Conservation (phyloP, 2,888 invertebrate species). For the Drosophila quinaria region DNA sequence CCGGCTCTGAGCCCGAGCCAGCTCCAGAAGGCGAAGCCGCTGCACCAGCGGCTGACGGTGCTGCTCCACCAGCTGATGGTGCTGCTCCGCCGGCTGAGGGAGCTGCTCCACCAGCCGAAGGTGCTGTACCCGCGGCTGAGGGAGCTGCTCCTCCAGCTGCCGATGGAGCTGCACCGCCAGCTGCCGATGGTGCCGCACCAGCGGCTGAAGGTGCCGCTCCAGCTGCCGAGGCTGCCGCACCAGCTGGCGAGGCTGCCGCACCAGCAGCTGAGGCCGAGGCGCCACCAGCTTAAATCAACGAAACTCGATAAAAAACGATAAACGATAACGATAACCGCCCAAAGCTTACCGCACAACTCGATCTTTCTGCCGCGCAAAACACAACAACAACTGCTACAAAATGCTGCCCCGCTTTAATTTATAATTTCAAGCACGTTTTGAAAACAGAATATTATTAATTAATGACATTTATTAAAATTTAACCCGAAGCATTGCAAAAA, state of each 20-base stretch:
- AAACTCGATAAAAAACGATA: background rate
- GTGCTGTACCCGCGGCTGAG: conserved; percentile 65
- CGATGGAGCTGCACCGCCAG: conserved; percentile 80
- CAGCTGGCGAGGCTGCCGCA: conserved; percentile 76
- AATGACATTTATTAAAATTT: conserved; percentile 51
- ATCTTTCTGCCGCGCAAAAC: conserved; percentile 46
- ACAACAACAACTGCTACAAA: conserved; percentile 56
- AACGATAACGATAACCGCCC: background rate
- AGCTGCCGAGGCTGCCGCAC: conserved; percentile 79
- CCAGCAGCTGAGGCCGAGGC: conserved; percentile 67
- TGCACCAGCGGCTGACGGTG: conserved; percentile 77
- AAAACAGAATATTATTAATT: conserved; percentile 19
- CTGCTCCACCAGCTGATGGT: conserved; percentile 78
- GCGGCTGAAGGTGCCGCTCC: conserved; percentile 53
- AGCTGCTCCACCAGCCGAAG: conserved; percentile 60
- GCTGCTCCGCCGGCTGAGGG: conserved; percentile 66
- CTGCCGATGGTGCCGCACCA: conserved; percentile 65
- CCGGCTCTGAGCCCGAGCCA: conserved; percentile 82
- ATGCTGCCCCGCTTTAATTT: conserved; percentile 72
- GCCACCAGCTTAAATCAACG: conserved; percentile 68
- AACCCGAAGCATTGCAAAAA: conserved; percentile 70
- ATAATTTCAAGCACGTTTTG: conserved; percentile 54
- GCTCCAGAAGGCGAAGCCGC: conserved; percentile 80
- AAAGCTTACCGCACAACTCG: background rate
- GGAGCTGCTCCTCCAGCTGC: conserved; percentile 67